Base-by-base conservation (phyloP, 2,113 vertebrate genomes). In the Ciconia maguari region DNA sequence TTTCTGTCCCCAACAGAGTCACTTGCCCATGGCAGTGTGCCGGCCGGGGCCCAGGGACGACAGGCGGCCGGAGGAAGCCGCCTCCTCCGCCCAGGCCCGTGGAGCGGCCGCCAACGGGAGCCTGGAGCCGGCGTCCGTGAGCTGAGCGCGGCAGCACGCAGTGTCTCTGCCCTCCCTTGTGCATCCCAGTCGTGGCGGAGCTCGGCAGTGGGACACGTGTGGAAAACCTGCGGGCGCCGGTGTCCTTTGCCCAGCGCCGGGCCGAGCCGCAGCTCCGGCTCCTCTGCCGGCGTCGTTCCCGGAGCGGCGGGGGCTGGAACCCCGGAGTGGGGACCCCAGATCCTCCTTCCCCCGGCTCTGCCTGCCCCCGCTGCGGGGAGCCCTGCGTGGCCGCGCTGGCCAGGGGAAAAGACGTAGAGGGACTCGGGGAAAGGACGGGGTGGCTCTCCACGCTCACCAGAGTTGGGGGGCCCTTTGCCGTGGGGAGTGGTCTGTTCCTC, bases 71-170 rank as follows among this genome's bases (percentile, higher is more conserved):
- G 96, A 97, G 65, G 95, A 95, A 70, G 5, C 76, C 0, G 6
- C 68, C 16, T 6, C 69, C 5, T 55, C 80, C 27, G 3, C 26
- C 17, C 46, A 32, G 1, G 19, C 87, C 36, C 34, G 24, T 6
- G 89, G 83, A 10, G 72, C 55, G 7, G 80, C 97, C 13, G 80
- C 98, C 81, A 98, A 98, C 88, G 98, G 98, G 58, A 98, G 96
- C 70, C 92, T 90, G 91, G 98, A 98, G n/a, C 75, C 89, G 0
- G 21, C 77, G 6, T 71, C 96, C 3, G 12, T 92, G 81, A 97
- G 97, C 96, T 98, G 98, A 98, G 95, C 62, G 52, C 15, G 20
- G 51, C 77, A 11, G 24, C 51, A 6, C 8, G 32, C 0, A 2
- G 51, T n/a, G 3, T 25, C 15, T 24, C 42, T 16, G 1, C 3